Conservation (phyloP, 2,113 vertebrate genomes). For the Hemiscyllium ocellatum region DNA sequence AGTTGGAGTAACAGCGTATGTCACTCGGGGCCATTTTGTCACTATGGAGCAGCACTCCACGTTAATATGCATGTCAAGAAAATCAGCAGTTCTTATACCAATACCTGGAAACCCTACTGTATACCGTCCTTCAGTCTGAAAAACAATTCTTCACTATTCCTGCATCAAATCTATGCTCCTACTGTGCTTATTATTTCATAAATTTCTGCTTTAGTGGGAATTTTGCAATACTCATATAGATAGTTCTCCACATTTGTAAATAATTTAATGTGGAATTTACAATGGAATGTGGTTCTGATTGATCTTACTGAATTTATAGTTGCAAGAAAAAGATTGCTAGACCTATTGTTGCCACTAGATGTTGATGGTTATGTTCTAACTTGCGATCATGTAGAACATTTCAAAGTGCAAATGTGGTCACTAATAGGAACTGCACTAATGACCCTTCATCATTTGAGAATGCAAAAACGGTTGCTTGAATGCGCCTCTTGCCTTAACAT, state of each 20-base stretch:
- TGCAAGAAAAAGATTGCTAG: not conserved
- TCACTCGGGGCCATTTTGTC: too few relatives aligned
- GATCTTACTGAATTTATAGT: not conserved
- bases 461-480: too few relatives aligned
- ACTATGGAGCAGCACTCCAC: too few relatives aligned
- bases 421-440: not conserved
- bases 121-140: not conserved
- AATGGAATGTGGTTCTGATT: not conserved
- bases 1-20: too few relatives aligned
- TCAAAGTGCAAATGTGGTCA: not conserved
- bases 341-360: not conserved
- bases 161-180: not conserved
- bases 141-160: not conserved
- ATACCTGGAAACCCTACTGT: too few relatives aligned
- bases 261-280: too few relatives aligned
- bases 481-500: not conserved
- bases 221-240: not conserved
- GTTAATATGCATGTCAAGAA: too few relatives aligned
- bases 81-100: too few relatives aligned
- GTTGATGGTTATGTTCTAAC: conserved; percentile 22
- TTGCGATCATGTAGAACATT: not conserved
- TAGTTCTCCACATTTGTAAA: not conserved
- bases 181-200: not conserved
- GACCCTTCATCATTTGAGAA: not conserved
- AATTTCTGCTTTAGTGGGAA: not conserved